These are phyloP conservation scores for Leucophenga varia DNA, from an alignment of 1,140 invertebrate genomes.

Conservation along the genomic window DNA sequence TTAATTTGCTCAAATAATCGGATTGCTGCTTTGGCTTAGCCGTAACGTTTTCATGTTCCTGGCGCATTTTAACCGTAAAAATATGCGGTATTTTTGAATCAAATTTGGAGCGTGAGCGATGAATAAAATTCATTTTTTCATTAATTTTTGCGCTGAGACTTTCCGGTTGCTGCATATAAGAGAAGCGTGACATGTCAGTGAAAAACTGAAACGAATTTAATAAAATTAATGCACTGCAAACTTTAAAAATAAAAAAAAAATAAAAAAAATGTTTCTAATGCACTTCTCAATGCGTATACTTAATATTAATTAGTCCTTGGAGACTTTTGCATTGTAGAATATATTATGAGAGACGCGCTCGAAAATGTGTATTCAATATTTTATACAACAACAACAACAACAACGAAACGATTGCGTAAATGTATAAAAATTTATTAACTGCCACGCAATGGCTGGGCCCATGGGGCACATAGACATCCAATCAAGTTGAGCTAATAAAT, in stretches of 20 bases:
- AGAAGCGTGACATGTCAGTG: not conserved
- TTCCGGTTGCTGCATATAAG: not conserved
- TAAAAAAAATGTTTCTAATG: constrained; percentile 3
- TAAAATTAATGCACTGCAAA: constrained; percentile 31
- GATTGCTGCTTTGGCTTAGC: too few relatives aligned
- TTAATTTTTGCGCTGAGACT: not conserved
- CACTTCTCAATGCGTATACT: not conserved
- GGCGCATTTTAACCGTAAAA: too few relatives aligned
- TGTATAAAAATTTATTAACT: constrained; percentile 3
- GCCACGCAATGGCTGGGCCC: constrained; percentile 3
- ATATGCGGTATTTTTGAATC: too few relatives aligned
- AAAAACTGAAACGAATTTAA: constrained; percentile 20
- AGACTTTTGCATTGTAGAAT: not conserved
- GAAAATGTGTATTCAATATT: not conserved
- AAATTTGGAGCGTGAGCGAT: not conserved
- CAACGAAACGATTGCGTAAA: constrained; percentile 1
- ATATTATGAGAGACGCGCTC: not conserved
- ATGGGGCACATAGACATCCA: not conserved
- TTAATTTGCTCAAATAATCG: too few relatives aligned
- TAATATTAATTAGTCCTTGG: not conserved
- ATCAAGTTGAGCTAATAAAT: not conserved
- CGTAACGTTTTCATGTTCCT: too few relatives aligned
- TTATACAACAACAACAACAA: constrained; percentile 3
- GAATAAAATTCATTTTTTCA: not conserved
- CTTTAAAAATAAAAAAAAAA: too few relatives aligned